These are phyloP conservation scores for Xiphorhynchus elegans DNA, from an alignment of 2,113 vertebrate genomes.

Conservation along the genomic window DNA sequence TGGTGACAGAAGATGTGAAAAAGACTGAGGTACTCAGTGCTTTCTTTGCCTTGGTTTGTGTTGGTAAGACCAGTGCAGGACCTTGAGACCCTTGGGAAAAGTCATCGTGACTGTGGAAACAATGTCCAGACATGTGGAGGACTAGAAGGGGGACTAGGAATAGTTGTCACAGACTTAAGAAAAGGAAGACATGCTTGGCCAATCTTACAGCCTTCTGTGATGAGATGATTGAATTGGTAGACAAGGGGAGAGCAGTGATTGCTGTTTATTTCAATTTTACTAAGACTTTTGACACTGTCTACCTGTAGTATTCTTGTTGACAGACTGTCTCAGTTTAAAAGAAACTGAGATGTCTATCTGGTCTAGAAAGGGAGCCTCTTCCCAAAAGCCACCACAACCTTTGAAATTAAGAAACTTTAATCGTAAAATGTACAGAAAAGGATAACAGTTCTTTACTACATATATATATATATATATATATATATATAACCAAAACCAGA, in stretches of 20 bases:
- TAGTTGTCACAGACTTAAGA: not conserved
- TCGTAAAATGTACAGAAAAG: too few relatives aligned
- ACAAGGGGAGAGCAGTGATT: not conserved
- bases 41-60: not conserved
- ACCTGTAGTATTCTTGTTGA: not conserved
- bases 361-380: too few relatives aligned
- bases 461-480: too few relatives aligned
- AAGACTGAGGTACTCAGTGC: not conserved
- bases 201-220: not conserved
- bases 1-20: not conserved
- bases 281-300: not conserved
- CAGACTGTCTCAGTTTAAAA: not conserved
- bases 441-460: too few relatives aligned
- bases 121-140: not conserved
- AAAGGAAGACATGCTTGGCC: not conserved
- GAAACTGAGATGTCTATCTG: too few relatives aligned
- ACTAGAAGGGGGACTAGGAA: not conserved
- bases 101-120: not conserved
- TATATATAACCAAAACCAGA: too few relatives aligned
- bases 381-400: too few relatives aligned
- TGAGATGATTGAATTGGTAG: not conserved
- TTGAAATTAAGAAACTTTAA: too few relatives aligned
- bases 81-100: not conserved
- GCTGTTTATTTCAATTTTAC: not conserved
- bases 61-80: not conserved